Evolutionary conservation across 2,113 vertebrate genomes (phyloP), one percentile per base, ranked within the genome.

Genomic region (Tichodroma muraria): DNA sequence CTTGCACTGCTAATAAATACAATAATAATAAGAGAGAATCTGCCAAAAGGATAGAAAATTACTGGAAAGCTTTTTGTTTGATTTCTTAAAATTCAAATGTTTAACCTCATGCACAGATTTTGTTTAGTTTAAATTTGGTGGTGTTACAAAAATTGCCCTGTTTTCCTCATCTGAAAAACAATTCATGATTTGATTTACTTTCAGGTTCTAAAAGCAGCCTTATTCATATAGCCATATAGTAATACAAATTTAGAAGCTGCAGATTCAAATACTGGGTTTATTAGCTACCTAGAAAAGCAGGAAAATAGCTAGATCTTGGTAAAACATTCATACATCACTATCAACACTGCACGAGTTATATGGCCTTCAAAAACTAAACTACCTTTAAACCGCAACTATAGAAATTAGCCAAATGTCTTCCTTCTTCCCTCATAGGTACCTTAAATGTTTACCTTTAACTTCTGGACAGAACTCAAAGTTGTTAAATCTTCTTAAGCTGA

Each of bases 381-480:
- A 25, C 13, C 88, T 91, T 75, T 68, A 73, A 85, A 72, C 8
- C 9, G 5, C 19, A 70, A 53, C 35, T 56, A 47, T 10, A 79
- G 57, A 83, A 84, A 85, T 68, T n/a, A 78, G 37, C 33, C 44
- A 50, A 61, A 18, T 13, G 3, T 49, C 56, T 77, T 80, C 38
- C n/a, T 87, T 83, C 69, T 53, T 92, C 57, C 53, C 65, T 77
- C 59, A 52, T 8, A 54, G 21, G 35, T 92, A 91, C 31, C 45
- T 89, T 68, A 87, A 70, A 95, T 50, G 54, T 95, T 97, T 97
- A 97, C 96, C 96, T 97, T 96, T 85, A 89, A 93, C 44, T 72
- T 86, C 86, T 80, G 92, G 90, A 77, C 64, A 93, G 83, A 95
- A 93, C 60, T 63, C 79, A 64, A 72, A 80, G 82, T 30, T 61